Evolutionary conservation across 1,140 invertebrate species (phyloP), one percentile per base, ranked within the genome.

Genomic region (Bombus impatiens): DNA sequence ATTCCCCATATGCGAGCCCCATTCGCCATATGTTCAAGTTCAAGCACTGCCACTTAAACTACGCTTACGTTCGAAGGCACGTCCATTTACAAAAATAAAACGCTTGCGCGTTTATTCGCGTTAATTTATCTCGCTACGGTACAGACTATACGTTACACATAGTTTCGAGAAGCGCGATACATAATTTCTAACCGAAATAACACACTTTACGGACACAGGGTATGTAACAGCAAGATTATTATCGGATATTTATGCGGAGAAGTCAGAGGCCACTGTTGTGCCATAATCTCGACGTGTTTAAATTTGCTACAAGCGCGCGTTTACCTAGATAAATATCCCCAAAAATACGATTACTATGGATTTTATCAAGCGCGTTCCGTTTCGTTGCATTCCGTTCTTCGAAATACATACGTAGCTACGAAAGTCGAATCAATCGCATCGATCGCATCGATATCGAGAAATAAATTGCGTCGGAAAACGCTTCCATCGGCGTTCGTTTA

Each of bases 201-300:
- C 18, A n/a, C 22, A 5, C 18, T 40, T 12, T 22, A n/a, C 13
- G 35, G 53, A 62, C 75, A 77, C 75, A 9, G 35, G 13, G 53
- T 77, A 59, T n/a, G 32, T 44, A n/a, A 1, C 12, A 9, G 62
- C 1, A 15, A 44, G 65, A 79, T 67, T n/a, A 15, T n/a, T 79
- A 68, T 65, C 59, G 25, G 32, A 79, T 42, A 75, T 77, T 40
- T 76, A 82, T 67, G 40, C 74, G 78, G n/a, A 47, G 10, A 47
- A 32, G 78, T 44, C 40, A 79, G n/a, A 47, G 44, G 44, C 32
- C 42, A 18, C 59, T 44, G 59, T 62, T 78, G 59, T 32, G n/a
- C 40, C 59, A 78, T 78, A 67, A 78, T 67, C 77, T 77, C 77
- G 59, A 78, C 22, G 37, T 32, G 37, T 40, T 78, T 78, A 67